Evolutionary conservation across 2,113 vertebrate species (phyloP).

Genomic region (Phyllopteryx taeniolatus): DNA sequence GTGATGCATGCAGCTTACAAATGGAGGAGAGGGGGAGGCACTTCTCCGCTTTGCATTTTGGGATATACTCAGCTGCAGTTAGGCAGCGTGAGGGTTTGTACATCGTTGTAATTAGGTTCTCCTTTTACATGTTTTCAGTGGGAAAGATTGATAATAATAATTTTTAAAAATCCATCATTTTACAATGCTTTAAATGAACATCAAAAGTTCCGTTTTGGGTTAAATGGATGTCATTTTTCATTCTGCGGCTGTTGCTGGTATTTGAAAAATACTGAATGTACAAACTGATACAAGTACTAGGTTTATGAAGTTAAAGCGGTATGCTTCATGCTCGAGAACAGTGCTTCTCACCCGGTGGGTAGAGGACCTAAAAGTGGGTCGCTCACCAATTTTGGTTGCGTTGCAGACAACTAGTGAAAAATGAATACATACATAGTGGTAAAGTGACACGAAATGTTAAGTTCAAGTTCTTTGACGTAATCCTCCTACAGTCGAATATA

Average conservation of each 20-base stretch:
- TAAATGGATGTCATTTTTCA: not conserved
- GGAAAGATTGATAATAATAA: constrained; percentile 22
- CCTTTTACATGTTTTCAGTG: constrained; percentile 33
- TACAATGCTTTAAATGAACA: not conserved
- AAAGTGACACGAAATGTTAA: no score
- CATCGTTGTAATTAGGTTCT: constrained; percentile 47
- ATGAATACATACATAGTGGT: no score
- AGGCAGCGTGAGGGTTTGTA: constrained; percentile 25
- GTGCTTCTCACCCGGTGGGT: no score
- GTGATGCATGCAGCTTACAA: constrained; percentile 45
- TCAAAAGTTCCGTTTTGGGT: not conserved
- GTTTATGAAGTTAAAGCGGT: constrained; percentile 4
- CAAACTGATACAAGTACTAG: not conserved
- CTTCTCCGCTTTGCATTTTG: constrained; percentile 13
- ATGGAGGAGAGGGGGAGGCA: constrained; percentile 9
- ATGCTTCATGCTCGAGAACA: not conserved
- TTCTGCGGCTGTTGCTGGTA: not conserved
- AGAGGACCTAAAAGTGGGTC: no score
- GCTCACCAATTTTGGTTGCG: no score
- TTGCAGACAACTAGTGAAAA: no score
- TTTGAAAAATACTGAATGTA: not conserved
- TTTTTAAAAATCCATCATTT: not conserved
- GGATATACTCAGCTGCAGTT: constrained; percentile 35
- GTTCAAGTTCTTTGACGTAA: no score
- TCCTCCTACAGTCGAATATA: no score